phyloP scores from a whole-genome alignment of 2,113 vertebrate species.

The Sterrhoptilus dennistouni region DNA sequence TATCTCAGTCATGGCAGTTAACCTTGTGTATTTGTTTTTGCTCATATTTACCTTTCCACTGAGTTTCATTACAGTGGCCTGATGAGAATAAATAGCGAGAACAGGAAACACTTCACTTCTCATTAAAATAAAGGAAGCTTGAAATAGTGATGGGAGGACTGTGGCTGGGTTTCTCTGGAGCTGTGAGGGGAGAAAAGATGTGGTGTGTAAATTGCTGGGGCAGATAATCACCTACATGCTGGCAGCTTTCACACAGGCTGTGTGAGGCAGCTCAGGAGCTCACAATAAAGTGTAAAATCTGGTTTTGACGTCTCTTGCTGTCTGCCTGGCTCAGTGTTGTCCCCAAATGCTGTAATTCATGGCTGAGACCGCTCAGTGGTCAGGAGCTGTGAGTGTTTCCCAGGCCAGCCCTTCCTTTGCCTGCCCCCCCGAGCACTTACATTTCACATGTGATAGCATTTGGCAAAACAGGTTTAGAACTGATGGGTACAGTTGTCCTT shows the following conservation, averaged over 20 bases:
- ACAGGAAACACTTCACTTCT: not conserved
- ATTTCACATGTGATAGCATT: not conserved
- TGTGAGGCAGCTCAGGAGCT: not conserved
- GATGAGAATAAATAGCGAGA: not conserved
- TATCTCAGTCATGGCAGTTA: not conserved
- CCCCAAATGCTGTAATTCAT: not conserved
- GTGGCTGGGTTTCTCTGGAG: not conserved
- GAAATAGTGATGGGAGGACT: not conserved
- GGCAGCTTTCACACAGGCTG: not conserved
- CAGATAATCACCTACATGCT: not conserved
- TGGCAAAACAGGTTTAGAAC: not conserved
- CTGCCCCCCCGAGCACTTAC: not conserved
- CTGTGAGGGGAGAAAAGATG: not conserved
- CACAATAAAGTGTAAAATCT: not conserved
- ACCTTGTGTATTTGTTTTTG: not conserved
- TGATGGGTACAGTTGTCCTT: not conserved
- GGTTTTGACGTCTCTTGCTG: not conserved
- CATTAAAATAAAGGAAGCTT: not conserved
- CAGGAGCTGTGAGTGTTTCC: not conserved
- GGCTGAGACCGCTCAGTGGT: not conserved
- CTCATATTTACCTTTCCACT: not conserved
- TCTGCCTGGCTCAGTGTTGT: not conserved
- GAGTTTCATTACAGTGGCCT: not conserved
- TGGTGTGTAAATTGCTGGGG: not conserved
- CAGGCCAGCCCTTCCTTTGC: fast-evolving